Percentiles rank a stretch among this genome's conserved stretches.
phyloP scores from a whole-genome alignment of 2,797 vertebrate species.

The Gymnocypris eckloni region DNA sequence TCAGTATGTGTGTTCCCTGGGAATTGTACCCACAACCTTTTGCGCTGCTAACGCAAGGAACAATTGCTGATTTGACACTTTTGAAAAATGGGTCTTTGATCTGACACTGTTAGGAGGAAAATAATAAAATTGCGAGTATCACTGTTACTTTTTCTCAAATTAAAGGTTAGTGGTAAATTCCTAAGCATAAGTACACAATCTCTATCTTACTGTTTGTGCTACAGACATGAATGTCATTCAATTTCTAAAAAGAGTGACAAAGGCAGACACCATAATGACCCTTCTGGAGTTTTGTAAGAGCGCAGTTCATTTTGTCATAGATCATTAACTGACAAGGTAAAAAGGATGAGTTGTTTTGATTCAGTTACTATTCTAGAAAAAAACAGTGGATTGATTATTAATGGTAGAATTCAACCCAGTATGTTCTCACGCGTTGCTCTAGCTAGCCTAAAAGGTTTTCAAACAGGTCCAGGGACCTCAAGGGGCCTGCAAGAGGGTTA shows the following conservation, averaged over 20 bases:
- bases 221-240: neutral
- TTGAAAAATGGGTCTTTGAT: neutral
- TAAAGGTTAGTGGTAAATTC: neutral
- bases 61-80: neutral
- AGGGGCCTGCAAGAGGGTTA: neutral
- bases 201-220: neutral
- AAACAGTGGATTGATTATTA: constrained; percentile 6
- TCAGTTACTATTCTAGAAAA: neutral
- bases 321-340: constrained; percentile 28
- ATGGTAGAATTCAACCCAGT: neutral
- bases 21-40: no score
- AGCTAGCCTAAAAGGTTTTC: neutral
- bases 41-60: no score
- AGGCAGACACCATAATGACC: neutral
- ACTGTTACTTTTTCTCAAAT: neutral
- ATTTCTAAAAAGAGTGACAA: neutral
- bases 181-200: neutral
- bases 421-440: neutral
- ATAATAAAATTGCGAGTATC: neutral
- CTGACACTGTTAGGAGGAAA: neutral
- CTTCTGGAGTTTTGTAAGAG: neutral
- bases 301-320: neutral
- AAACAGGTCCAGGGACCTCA: neutral
- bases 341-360: constrained; percentile 29
- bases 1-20: no score